Evolutionary conservation across 2,797 vertebrate species (phyloP), one percentile per base, ranked within the genome.

Genomic region (Centropyge bicolor): DNA sequence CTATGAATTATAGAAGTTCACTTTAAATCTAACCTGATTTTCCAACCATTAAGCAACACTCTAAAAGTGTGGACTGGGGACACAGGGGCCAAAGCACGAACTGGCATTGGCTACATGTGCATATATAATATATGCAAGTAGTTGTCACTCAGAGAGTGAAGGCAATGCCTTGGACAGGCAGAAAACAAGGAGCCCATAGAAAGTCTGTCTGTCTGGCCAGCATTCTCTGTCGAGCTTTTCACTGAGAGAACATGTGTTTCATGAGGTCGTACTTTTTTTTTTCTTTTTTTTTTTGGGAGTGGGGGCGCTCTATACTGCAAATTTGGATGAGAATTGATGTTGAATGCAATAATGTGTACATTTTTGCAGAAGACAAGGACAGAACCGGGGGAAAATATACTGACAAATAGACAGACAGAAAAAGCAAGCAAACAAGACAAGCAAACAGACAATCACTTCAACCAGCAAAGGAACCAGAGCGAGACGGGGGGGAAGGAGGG

Each of bases 161-260:
- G 86, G 85, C 93, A 93, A 92, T 94, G 92, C 93, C 91, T 91
- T 73, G 74, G 79, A 93, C 86, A 84, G 93, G 92, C 92, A 84
- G 80, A 65, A 88, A 77, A 91, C 88, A 85, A 80, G 86, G 88
- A 93, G 90, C 92, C 88, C 89, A 90, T 73, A 87, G 78, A 88
- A 91, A 77, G 93, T 95, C 94, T 95, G 94, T 95, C 95, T 95
- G 94, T 96, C 94, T 91, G 93, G 89, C 93, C 91, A 93, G 89
- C 88, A 84, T 91, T 88, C 80, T 88, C 84, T 75, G 78, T 78
- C 12, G 57, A 88, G 83, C 67, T 69, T 85, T 62, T 76, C 76
- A 79, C 84, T 60, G 72, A 86, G 83, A 83, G 70, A 87, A 83
- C 82, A 70, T 85, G 56, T 63, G 51, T 81, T 79, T 83, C 22